Conservation (phyloP, 1,140 invertebrate species). For the Plodia interpunctella region DNA sequence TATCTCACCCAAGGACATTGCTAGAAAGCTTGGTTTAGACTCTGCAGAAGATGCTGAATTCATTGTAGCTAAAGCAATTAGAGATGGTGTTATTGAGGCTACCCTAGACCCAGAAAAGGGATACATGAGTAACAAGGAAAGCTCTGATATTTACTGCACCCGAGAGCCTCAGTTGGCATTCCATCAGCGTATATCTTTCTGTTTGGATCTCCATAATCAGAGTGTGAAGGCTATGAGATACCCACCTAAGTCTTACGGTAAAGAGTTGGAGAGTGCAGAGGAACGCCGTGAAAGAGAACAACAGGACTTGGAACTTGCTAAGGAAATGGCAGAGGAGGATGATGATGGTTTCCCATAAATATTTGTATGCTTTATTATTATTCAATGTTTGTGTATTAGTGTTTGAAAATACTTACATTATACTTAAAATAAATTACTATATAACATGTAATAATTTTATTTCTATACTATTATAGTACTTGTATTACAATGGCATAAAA, state of each 20-base stretch:
- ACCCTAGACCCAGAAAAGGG: constrained; percentile 96
- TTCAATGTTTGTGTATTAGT: constrained; percentile 12
- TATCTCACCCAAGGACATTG: constrained; percentile 96
- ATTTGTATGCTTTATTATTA: constrained; percentile 13
- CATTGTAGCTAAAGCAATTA: constrained; percentile 99
- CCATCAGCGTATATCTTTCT: constrained; percentile 98
- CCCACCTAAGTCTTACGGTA: constrained; percentile 98
- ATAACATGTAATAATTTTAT: constrained; percentile 21
- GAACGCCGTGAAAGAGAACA: constrained; percentile 97
- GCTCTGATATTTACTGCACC: constrained; percentile 97
- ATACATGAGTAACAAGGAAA: constrained; percentile 98
- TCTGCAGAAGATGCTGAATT: constrained; percentile 99
- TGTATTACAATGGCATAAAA: too few species aligned
- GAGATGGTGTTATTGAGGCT: constrained; percentile 99
- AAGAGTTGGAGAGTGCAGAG: constrained; percentile 98
- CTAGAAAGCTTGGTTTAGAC: constrained; percentile 94
- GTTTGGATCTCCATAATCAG: constrained; percentile 98
- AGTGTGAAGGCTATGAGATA: constrained; percentile 99
- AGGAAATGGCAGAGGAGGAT: constrained; percentile 99
- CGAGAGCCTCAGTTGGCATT: constrained; percentile 97
- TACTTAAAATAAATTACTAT: constrained; percentile 8
- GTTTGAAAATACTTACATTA: constrained; percentile 15
- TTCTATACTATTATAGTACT: not conserved
- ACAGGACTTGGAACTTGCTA: constrained; percentile 97
- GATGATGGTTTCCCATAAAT: constrained; percentile 89